Evolutionary conservation across 1,140 invertebrate genomes (phyloP).

Genomic region (Magallana gigas): DNA sequence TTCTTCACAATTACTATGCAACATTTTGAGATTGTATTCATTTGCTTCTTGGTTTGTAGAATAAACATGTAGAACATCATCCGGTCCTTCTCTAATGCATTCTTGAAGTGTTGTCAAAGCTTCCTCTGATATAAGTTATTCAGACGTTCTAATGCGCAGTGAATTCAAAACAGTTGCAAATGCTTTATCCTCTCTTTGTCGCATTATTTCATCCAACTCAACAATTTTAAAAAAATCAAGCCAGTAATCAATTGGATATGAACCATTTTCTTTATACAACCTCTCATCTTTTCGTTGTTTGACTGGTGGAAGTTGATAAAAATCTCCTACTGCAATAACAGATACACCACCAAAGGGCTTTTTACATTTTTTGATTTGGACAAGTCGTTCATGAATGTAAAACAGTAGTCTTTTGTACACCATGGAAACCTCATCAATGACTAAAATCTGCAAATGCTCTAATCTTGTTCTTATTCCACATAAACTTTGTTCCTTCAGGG

Average conservation of each 20-base stretch:
- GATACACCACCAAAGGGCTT: too few relatives aligned
- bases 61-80: neutral
- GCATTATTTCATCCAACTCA: too few relatives aligned
- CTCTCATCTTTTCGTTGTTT: too few relatives aligned
- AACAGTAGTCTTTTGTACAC: too few relatives aligned
- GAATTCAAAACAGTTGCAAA: conserved; percentile 3
- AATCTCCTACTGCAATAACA: too few relatives aligned
- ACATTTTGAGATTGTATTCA: neutral
- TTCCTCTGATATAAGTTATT: neutral
- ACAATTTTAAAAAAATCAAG: too few relatives aligned
- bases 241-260: too few relatives aligned
- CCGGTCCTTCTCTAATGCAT: conserved; percentile 1
- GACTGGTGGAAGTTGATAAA: too few relatives aligned
- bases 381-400: too few relatives aligned
- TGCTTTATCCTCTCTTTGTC: neutral
- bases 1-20: neutral
- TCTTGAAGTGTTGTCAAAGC: neutral
- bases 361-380: too few relatives aligned
- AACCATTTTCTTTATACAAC: too few relatives aligned
- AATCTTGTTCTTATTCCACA: neutral
- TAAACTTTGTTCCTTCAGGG: neutral
- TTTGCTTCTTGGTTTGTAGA: neutral
- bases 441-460: neutral
- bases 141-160: neutral
- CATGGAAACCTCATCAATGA: neutral